Percentiles rank a stretch among this genome's conserved stretches.
phyloP scores from a whole-genome alignment of 2,797 vertebrate species.

The Betta splendens region DNA sequence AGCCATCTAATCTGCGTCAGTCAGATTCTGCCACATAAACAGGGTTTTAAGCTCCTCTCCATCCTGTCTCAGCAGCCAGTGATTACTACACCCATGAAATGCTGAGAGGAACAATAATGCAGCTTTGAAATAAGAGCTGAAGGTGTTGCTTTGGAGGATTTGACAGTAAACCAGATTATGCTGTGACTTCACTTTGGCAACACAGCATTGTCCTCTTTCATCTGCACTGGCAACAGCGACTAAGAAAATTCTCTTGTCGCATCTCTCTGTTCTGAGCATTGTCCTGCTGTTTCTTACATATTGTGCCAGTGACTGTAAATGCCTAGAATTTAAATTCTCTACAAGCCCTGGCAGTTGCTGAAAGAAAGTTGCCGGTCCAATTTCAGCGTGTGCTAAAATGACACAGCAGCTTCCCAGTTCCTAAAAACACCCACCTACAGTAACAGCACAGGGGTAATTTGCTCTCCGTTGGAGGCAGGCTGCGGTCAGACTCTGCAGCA shows the following conservation, averaged over 20 bases:
- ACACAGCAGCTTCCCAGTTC: slow-evolving; percentile 40
- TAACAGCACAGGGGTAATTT: slow-evolving; percentile 43
- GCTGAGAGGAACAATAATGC: slow-evolving; percentile 43
- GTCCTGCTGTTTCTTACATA: neutral
- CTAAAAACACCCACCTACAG: slow-evolving; percentile 32
- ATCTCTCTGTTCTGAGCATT: slow-evolving; percentile 19
- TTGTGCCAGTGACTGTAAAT: slow-evolving; percentile 4
- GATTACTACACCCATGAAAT: slow-evolving; percentile 24
- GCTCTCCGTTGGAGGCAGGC: slow-evolving; percentile 34
- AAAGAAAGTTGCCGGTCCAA: slow-evolving; percentile 6
- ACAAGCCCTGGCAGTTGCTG: slow-evolving; percentile 6
- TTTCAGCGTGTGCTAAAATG: slow-evolving; percentile 26
- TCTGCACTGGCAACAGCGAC: slow-evolving; percentile 31
- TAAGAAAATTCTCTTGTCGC: neutral
- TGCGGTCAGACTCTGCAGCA: slow-evolving; percentile 33
- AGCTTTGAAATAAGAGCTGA: slow-evolving; percentile 31
- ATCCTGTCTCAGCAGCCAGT: slow-evolving; percentile 29
- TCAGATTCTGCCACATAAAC: slow-evolving; percentile 22
- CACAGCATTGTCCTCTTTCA: slow-evolving; percentile 23
- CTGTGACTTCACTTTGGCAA: slow-evolving; percentile 31
- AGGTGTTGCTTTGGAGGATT: slow-evolving; percentile 34
- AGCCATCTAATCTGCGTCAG: slow-evolving; percentile 10
- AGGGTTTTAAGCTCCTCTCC: slow-evolving; percentile 22
- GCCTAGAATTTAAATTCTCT: slow-evolving; percentile 29
- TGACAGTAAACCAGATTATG: slow-evolving; percentile 51